Percentiles rank a stretch among this genome's conserved stretches.
phyloP scores from a whole-genome alignment of 2,113 vertebrate species.

The Rostratula benghalensis region DNA sequence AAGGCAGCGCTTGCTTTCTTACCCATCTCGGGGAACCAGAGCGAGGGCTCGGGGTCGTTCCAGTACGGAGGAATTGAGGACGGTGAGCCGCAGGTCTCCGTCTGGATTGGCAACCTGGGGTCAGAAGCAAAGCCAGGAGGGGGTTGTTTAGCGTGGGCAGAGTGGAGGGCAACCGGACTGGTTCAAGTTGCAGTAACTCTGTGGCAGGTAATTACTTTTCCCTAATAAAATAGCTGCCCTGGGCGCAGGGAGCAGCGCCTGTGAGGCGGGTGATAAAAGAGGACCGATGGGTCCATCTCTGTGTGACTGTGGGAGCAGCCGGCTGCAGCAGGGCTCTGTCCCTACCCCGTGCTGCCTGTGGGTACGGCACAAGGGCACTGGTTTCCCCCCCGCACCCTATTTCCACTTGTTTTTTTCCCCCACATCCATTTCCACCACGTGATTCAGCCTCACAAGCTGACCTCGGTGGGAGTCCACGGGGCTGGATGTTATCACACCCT shows the following conservation, averaged over 20 bases:
- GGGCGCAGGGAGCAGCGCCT: not conserved
- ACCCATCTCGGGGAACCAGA: constrained; percentile 90
- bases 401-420: not conserved
- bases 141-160: rapidly evolving
- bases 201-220: not conserved
- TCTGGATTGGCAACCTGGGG: constrained; percentile 91
- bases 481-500: not conserved
- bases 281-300: not conserved
- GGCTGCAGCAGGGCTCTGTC: not conserved
- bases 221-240: not conserved
- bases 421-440: not conserved
- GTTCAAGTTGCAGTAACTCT: not conserved
- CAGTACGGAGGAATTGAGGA: constrained; percentile 89
- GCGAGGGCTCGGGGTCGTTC: constrained; percentile 91
- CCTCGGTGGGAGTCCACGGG: not conserved
- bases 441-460: not conserved
- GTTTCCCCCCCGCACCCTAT: not conserved
- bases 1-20: not conserved
- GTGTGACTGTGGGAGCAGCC: not conserved
- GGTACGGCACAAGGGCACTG: not conserved
- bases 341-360: not conserved
- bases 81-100: constrained; percentile 87
- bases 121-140: not conserved
- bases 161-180: not conserved
- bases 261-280: not conserved